Evolutionary conservation across 2,797 vertebrate species (phyloP).

Genomic region (Anableps anableps): DNA sequence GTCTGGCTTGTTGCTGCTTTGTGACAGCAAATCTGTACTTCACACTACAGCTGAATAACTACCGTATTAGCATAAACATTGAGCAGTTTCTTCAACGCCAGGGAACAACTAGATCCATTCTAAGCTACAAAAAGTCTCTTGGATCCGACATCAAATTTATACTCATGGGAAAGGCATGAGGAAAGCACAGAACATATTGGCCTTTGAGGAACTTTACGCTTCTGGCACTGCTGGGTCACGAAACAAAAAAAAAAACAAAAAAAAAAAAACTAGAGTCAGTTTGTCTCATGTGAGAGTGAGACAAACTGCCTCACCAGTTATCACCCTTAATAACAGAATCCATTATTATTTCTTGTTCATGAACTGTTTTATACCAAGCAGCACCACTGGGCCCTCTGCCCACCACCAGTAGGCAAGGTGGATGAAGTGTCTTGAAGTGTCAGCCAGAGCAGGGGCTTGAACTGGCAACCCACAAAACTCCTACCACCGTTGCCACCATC

Average conservation of each 20-base stretch:
- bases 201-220: constrained; percentile 18
- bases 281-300: too few relatives aligned
- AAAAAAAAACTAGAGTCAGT: too few relatives aligned
- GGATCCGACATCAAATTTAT: constrained; percentile 25
- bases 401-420: too few relatives aligned
- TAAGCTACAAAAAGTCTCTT: constrained; percentile 20
- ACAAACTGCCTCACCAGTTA: too few relatives aligned
- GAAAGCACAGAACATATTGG: not conserved
- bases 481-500: too few relatives aligned
- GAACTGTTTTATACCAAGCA: too few relatives aligned
- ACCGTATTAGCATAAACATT: constrained; percentile 37
- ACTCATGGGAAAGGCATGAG: constrained; percentile 12
- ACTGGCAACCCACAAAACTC: too few relatives aligned
- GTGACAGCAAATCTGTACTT: constrained; percentile 35
- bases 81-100: constrained; percentile 17
- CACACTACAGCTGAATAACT: constrained; percentile 39
- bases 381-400: too few relatives aligned
- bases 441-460: too few relatives aligned
- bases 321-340: too few relatives aligned
- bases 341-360: too few relatives aligned
- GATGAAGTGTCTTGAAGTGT: too few relatives aligned
- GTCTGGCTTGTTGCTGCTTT: constrained; percentile 10
- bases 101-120: not conserved
- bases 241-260: not conserved
- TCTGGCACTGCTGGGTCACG: constrained; percentile 1